Percentiles rank a stretch among this genome's conserved stretches.
phyloP scores from a whole-genome alignment of 1,140 invertebrate genomes.

The Gyrodactylus bullatarudis region DNA sequence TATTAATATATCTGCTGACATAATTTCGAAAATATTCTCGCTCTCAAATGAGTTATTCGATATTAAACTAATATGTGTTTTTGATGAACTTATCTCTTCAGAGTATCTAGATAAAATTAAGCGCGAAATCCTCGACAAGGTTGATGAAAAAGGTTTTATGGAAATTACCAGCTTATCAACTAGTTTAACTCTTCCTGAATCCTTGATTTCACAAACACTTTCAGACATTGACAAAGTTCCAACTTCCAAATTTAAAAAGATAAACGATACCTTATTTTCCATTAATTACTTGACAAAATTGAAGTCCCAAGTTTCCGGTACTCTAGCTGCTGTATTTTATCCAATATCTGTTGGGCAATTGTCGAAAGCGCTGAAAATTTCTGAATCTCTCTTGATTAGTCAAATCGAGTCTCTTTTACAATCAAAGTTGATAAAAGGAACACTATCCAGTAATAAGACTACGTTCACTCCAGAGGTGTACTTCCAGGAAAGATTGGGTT shows the following conservation, averaged over 20 bases:
- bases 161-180: not conserved
- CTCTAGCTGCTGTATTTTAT: not conserved
- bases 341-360: not conserved
- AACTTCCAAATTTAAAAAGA: no score
- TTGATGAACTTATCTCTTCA: not conserved
- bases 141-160: not conserved
- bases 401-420: not conserved
- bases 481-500: not conserved
- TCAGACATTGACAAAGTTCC: not conserved
- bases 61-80: not conserved
- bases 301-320: not conserved
- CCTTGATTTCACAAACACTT: not conserved
- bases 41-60: not conserved
- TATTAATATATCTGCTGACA: not conserved
- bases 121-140: not conserved
- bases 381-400: not conserved
- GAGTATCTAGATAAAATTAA: not conserved
- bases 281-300: not conserved
- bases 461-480: not conserved
- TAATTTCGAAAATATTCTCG: not conserved
- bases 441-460: not conserved
- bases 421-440: not conserved
- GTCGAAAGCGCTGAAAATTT: not conserved
- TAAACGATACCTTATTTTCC: not conserved
- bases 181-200: not conserved